These are phyloP conservation scores for Leuciscus waleckii DNA, from an alignment of 2,797 vertebrate genomes.

Conservation along the genomic window DNA sequence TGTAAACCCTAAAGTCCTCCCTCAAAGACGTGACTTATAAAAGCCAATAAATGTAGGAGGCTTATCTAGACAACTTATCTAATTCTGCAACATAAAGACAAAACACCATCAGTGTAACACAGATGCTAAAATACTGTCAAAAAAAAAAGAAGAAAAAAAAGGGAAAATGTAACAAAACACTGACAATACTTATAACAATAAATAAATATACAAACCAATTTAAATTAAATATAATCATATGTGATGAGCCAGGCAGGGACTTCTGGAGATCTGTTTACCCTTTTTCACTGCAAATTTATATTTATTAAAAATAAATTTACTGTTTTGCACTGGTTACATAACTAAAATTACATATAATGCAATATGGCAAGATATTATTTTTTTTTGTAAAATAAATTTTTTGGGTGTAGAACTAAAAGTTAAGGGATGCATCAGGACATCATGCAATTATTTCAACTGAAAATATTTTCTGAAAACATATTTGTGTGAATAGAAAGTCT, in stretches of 20 bases:
- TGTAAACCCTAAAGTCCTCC: background rate
- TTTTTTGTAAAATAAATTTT: too few relatives aligned
- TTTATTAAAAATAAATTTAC: background rate
- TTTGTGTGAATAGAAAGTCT: background rate
- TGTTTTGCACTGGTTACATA: background rate
- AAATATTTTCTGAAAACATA: background rate
- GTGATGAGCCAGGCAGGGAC: background rate
- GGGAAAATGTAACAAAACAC: background rate
- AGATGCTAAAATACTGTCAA: background rate
- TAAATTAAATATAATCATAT: background rate
- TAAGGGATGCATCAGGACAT: background rate
- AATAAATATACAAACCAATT: background rate
- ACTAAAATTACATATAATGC: background rate
- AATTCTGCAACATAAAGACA: background rate
- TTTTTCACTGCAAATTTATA: background rate
- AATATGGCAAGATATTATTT: background rate
- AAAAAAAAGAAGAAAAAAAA: background rate
- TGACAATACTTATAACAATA: background rate
- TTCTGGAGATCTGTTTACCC: background rate
- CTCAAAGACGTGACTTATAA: background rate
- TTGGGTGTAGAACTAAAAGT: background rate
- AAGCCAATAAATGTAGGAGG: background rate
- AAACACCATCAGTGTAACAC: background rate
- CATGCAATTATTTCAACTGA: background rate
- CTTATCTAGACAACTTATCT: background rate